These are phyloP conservation scores for Trissoscelio sp. DNA, from an alignment of 2,888 invertebrate species.

Conservation along the genomic window DNA sequence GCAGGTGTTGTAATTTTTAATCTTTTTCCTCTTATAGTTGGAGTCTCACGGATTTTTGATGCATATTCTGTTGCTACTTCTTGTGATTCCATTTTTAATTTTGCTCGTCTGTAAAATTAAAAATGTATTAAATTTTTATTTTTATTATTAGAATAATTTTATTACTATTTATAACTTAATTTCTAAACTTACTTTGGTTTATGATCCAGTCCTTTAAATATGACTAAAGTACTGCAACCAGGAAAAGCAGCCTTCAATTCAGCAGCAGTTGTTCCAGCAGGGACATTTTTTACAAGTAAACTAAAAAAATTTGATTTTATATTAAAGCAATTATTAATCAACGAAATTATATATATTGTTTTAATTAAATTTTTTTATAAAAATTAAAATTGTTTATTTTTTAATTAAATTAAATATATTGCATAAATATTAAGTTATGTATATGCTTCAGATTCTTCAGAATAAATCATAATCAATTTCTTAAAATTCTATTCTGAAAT, in stretches of 20 bases:
- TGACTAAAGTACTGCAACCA: conserved; percentile 26
- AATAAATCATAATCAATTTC: too few species aligned
- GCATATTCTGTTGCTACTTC: conserved; percentile 27
- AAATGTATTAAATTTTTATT: conserved; percentile 7
- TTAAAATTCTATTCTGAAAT: too few species aligned
- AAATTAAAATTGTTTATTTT: too few species aligned
- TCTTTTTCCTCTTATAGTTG: neutral
- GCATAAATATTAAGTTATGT: too few species aligned
- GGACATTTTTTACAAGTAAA: conserved; percentile 25
- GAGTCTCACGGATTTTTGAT: neutral
- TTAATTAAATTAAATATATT: too few species aligned
- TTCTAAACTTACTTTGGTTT: conserved; percentile 35
- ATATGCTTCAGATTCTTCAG: too few species aligned
- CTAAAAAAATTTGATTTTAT: neutral
- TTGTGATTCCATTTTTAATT: conserved; percentile 39
- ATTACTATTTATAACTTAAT: too few species aligned
- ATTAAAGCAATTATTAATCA: too few species aligned
- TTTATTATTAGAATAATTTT: neutral
- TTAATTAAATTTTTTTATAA: neutral
- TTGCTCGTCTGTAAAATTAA: conserved; percentile 30
- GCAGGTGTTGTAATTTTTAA: conserved; percentile 6
- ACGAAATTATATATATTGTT: too few species aligned
- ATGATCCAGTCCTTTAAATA: conserved; percentile 9
- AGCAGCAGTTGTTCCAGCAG: conserved; percentile 15
- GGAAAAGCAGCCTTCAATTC: conserved; percentile 39